These are phyloP conservation scores for Corynorhinus townsendii DNA, from an alignment of 2,113 vertebrate species.

Conservation along the genomic window DNA sequence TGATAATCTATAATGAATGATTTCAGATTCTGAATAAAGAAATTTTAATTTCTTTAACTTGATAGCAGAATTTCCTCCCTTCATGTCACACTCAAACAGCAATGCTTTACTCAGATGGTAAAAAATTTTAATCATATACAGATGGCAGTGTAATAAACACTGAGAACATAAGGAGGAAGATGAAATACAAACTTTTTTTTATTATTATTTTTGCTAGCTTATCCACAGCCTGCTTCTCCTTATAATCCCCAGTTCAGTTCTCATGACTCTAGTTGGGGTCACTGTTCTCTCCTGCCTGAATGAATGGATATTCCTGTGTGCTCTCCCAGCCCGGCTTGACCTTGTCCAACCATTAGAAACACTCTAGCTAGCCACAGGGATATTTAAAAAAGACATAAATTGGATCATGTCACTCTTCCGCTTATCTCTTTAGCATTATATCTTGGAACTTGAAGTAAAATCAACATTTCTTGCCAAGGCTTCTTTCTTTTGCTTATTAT, in stretches of 20 bases:
- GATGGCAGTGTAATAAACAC: neutral
- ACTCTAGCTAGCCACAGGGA: neutral
- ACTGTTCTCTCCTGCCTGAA: neutral
- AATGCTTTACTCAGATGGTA: neutral
- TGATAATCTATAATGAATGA: neutral
- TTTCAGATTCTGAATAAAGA: neutral
- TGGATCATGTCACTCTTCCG: neutral
- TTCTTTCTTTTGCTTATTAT: neutral
- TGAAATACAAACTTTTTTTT: neutral
- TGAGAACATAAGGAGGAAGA: neutral
- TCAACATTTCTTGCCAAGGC: neutral
- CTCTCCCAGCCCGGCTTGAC: neutral
- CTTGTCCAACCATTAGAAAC: neutral
- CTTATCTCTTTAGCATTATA: neutral
- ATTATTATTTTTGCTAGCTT: neutral
- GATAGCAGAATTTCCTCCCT: neutral
- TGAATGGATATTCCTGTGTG: neutral
- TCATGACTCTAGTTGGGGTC: no score
- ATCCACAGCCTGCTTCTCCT: neutral
- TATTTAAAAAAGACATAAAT: neutral
- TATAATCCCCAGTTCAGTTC: neutral
- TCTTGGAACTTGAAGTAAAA: neutral
- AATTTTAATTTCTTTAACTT: neutral
- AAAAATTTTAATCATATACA: neutral
- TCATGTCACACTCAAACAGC: neutral